Conservation (phyloP, 1,140 invertebrate genomes). For the Calliphora vicina region DNA sequence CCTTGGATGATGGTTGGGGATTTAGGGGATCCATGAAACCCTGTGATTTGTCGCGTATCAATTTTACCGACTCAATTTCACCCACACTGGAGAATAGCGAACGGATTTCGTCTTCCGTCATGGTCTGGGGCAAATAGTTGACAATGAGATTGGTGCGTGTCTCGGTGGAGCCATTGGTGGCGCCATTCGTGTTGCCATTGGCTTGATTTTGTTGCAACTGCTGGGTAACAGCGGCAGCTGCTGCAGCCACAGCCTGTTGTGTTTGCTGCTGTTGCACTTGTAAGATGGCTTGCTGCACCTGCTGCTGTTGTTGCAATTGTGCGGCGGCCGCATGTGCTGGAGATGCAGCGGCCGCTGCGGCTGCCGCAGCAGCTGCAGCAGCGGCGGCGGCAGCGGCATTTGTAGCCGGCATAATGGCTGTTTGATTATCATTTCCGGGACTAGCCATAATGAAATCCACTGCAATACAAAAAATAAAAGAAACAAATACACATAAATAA, state of each 20-base stretch:
- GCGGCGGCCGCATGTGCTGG: constrained; percentile 72
- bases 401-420: constrained; percentile 66
- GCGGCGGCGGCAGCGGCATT: constrained; percentile 71
- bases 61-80: constrained; percentile 89
- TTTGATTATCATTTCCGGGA: constrained; percentile 66
- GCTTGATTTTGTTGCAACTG: constrained; percentile 52
- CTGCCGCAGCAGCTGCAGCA: constrained; percentile 70
- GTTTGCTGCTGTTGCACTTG: constrained; percentile 62
- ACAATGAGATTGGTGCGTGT: constrained; percentile 83
- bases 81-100: constrained; percentile 86
- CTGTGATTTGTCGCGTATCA: constrained; percentile 89
- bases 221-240: constrained; percentile 58
- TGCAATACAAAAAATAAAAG: constrained; percentile 30
- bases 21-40: constrained; percentile 64
- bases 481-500: neutral
- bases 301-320: constrained; percentile 66
- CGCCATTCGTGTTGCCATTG: constrained; percentile 46
- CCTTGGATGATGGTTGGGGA: constrained; percentile 64
- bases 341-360: constrained; percentile 66
- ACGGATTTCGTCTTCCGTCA: constrained; percentile 90
- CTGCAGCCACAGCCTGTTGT: constrained; percentile 74
- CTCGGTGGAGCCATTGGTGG: constrained; percentile 58
- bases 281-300: constrained; percentile 60
- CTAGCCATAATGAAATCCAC: constrained; percentile 65
- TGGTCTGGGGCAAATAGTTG: constrained; percentile 90